Conservation (phyloP, 2,797 vertebrate genomes). For the Xenentodon cancila region DNA sequence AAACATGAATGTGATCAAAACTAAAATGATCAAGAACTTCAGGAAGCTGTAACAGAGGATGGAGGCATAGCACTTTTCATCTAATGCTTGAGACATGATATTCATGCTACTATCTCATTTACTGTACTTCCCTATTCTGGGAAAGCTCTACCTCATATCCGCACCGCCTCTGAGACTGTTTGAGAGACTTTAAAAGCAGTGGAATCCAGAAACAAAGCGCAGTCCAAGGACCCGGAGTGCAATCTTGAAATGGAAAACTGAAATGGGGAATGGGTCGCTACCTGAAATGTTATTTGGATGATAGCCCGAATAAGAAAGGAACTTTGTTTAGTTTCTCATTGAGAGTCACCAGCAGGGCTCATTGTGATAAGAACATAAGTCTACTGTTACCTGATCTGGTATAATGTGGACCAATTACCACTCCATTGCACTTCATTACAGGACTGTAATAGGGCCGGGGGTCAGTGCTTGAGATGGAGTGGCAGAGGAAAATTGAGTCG, state of each 20-base stretch:
- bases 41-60: slow-evolving; percentile 50
- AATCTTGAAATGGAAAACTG: slow-evolving; percentile 87
- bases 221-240: slow-evolving; percentile 66
- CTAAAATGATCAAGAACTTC: slow-evolving; percentile 14
- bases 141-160: slow-evolving; percentile 76
- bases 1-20: slow-evolving; percentile 20
- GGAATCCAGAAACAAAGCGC: slow-evolving; percentile 72
- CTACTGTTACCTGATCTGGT: slow-evolving; percentile 88
- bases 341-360: slow-evolving; percentile 84
- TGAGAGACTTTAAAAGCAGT: slow-evolving; percentile 66
- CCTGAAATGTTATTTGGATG: slow-evolving; percentile 88
- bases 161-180: slow-evolving; percentile 60
- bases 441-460: slow-evolving; percentile 85
- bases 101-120: slow-evolving; percentile 79
- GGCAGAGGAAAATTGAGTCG: slow-evolving; percentile 84
- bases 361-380: slow-evolving; percentile 88
- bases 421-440: slow-evolving; percentile 89
- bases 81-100: slow-evolving; percentile 57
- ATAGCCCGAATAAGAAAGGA: slow-evolving; percentile 84
- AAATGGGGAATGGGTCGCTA: slow-evolving; percentile 64
- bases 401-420: slow-evolving; percentile 89
- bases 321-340: slow-evolving; percentile 88
- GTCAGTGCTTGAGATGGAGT: slow-evolving; percentile 81
- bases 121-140: slow-evolving; percentile 77
- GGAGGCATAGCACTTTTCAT: slow-evolving; percentile 55